Conservation (phyloP, 2,797 vertebrate species). For the Enteromius radiatus region DNA sequence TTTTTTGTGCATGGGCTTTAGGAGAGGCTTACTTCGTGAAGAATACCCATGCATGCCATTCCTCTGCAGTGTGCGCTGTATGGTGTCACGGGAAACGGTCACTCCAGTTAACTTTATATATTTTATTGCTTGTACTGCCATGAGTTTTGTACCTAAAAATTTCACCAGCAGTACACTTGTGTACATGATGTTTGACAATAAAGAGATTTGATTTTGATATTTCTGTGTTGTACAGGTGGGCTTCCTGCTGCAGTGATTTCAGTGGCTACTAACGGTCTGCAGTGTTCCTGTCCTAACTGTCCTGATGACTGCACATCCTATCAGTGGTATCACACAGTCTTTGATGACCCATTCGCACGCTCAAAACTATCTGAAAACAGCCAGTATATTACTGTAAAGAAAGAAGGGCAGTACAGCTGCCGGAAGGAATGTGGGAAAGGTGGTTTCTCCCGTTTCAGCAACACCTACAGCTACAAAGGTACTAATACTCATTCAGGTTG, state of each 20-base stretch:
- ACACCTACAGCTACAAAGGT: fast-evolving
- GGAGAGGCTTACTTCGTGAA: neutral
- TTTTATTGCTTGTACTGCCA: too few relatives aligned
- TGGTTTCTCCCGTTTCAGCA: slow-evolving; percentile 50
- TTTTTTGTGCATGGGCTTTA: neutral
- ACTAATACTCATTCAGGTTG: too few relatives aligned
- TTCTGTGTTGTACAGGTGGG: too few relatives aligned
- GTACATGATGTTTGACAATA: too few relatives aligned
- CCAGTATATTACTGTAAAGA: fast-evolving
- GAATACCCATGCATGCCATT: too few relatives aligned
- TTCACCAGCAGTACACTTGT: too few relatives aligned
- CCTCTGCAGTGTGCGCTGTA: too few relatives aligned
- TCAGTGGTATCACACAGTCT: neutral
- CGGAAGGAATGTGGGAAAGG: neutral
- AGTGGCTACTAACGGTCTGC: fast-evolving
- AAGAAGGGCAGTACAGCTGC: slow-evolving; percentile 55
- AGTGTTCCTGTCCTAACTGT: slow-evolving; percentile 28
- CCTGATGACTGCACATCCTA: fast-evolving
- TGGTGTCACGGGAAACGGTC: too few relatives aligned
- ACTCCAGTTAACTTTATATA: too few relatives aligned
- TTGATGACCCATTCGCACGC: neutral
- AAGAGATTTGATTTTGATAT: too few relatives aligned
- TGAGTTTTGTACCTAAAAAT: too few relatives aligned
- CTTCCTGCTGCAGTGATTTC: neutral
- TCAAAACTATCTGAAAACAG: fast-evolving